Evolutionary conservation across 2,113 vertebrate species (phyloP).

Genomic region (Varanus salvator): DNA sequence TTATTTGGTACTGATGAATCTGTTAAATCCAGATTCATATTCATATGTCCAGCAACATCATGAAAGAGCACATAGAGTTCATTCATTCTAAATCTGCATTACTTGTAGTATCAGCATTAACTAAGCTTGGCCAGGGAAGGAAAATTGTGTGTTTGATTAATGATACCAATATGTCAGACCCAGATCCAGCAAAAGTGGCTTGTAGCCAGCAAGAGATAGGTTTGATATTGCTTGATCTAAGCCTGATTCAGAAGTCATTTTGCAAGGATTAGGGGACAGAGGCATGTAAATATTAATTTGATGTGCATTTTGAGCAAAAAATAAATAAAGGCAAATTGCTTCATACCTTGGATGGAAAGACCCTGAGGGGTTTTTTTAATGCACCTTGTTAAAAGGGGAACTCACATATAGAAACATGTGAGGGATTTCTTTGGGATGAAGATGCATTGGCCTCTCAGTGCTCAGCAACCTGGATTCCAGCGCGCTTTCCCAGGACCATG

Average conservation of each 20-base stretch:
- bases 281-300: no score
- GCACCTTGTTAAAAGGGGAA: no score
- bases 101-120: slow-evolving; percentile 15
- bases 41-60: not conserved
- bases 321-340: no score
- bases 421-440: no score
- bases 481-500: no score
- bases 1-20: not conserved
- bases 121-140: slow-evolving; percentile 11
- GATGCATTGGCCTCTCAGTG: no score
- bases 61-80: slow-evolving; percentile 44
- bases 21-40: slow-evolving; percentile 36
- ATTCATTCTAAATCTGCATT: slow-evolving; percentile 53
- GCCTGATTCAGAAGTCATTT: not conserved
- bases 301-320: no score
- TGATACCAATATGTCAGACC: slow-evolving; percentile 17
- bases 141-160: not conserved
- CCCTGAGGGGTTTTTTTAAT: not conserved
- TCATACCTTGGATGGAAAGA: not conserved
- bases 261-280: no score
- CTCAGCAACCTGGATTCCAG: no score
- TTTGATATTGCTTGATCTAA: not conserved
- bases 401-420: no score
- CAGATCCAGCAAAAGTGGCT: not conserved
- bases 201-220: no score